A percentile compares a stretch with the other conserved stretches of the same genome.
Conservation (phyloP, 2,797 vertebrate species). For the Neosalanx taihuensis region DNA sequence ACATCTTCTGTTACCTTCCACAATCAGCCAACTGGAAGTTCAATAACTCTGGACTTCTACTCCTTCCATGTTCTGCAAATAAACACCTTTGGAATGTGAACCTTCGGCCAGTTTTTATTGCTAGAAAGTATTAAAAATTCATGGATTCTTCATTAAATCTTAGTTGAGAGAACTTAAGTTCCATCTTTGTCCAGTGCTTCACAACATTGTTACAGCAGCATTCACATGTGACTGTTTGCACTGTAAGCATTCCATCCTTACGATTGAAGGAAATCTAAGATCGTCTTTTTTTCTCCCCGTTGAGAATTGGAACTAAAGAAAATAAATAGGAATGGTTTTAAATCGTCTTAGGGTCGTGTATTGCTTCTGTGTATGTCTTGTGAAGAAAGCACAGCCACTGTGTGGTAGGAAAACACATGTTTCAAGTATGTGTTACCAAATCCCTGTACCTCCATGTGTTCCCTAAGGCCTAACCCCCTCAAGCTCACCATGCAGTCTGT, state of each 20-base stretch:
- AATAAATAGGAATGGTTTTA: not conserved
- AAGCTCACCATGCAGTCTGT: conserved; percentile 8
- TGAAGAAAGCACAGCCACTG: conserved; percentile 14
- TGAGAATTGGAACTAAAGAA: too few relatives aligned
- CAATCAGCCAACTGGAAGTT: conserved; percentile 5
- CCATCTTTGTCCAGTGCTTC: too few relatives aligned
- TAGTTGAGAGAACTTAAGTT: too few relatives aligned
- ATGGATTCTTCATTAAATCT: not conserved
- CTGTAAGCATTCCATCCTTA: too few relatives aligned
- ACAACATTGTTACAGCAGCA: too few relatives aligned
- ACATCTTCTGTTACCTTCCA: conserved; percentile 7
- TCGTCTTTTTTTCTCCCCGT: too few relatives aligned
- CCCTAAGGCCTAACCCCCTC: not conserved
- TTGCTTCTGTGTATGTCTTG: conserved; percentile 2
- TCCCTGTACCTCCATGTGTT: not conserved
- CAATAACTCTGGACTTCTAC: conserved; percentile 3
- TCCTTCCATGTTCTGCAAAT: not conserved
- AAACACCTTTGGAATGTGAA: not conserved
- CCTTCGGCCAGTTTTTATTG: not conserved
- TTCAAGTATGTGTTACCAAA: conserved; percentile 20
- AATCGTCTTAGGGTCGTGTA: not conserved
- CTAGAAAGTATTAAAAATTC: not conserved
- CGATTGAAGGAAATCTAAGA: too few relatives aligned
- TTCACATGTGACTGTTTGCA: too few relatives aligned
- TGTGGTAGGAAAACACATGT: conserved; percentile 19